phyloP scores from a whole-genome alignment of 2,888 invertebrate species.

The Lomographa bimaculata region DNA sequence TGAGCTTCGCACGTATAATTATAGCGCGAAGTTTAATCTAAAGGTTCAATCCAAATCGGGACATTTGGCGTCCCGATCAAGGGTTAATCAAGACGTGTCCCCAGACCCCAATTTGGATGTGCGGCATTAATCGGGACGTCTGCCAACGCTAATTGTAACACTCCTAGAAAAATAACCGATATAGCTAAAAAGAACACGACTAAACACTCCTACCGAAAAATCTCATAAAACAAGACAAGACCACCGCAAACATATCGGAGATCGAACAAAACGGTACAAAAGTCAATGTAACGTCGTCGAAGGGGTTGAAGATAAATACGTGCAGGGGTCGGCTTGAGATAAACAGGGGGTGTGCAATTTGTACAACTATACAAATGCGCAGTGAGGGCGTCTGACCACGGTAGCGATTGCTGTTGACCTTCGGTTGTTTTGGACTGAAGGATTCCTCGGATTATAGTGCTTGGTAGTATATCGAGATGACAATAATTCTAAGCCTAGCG shows the following conservation, averaged over 20 bases:
- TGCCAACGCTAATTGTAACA: too few relatives aligned
- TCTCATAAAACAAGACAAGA: constrained; percentile 27
- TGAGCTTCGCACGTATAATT: too few relatives aligned
- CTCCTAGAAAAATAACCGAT: too few relatives aligned
- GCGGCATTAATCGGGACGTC: too few relatives aligned
- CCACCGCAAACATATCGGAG: constrained; percentile 41
- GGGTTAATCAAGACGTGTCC: too few relatives aligned
- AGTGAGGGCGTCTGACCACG: constrained; percentile 37
- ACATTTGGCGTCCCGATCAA: too few relatives aligned
- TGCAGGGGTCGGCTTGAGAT: constrained; percentile 67
- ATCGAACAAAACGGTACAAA: constrained; percentile 67
- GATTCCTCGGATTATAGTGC: background rate
- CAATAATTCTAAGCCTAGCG: too few relatives aligned
- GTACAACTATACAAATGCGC: constrained; percentile 74
- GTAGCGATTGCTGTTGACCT: constrained; percentile 32
- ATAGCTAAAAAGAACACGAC: too few relatives aligned
- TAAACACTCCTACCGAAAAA: constrained; percentile 8
- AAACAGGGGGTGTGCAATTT: constrained; percentile 80
- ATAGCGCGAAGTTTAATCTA: too few relatives aligned
- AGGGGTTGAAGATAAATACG: constrained; percentile 78
- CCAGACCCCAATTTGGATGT: too few relatives aligned
- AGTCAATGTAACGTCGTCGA: constrained; percentile 69
- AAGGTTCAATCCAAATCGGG: too few relatives aligned
- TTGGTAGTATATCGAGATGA: too few relatives aligned
- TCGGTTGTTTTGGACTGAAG: constrained; percentile 16